Evolutionary conservation across 2,113 vertebrate genomes (phyloP).

Genomic region (Naja naja): DNA sequence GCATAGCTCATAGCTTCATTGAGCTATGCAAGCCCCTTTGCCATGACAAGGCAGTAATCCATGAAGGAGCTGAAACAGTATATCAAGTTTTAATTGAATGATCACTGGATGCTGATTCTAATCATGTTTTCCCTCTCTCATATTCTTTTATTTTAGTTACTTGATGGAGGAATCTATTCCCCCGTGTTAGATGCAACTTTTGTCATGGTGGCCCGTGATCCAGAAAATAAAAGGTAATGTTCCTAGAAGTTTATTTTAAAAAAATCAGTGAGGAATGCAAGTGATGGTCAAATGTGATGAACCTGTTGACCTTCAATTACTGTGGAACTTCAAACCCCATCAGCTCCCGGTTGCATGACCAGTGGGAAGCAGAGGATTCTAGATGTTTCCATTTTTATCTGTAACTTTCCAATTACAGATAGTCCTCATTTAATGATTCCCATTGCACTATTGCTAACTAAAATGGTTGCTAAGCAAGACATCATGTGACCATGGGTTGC

Average conservation of each 20-base stretch:
- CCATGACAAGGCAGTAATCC: no score
- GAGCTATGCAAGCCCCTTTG: no score
- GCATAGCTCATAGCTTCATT: no score
- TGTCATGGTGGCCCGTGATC: constrained; percentile 96
- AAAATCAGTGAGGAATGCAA: not conserved
- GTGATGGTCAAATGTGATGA: not conserved
- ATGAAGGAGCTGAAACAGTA: not conserved
- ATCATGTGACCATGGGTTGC: not conserved
- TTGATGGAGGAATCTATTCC: constrained; percentile 75
- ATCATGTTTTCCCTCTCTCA: constrained; percentile 18
- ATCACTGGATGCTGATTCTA: not conserved
- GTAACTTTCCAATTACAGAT: not conserved
- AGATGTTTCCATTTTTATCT: not conserved
- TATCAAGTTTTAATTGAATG: not conserved
- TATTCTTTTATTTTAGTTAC: constrained; percentile 57
- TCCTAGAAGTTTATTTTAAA: not conserved
- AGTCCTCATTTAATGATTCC: not conserved
- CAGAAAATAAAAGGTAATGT: constrained; percentile 91
- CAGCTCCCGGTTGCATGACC: not conserved
- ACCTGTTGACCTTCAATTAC: not conserved
- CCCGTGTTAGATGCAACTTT: constrained; percentile 92
- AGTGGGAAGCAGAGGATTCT: not conserved
- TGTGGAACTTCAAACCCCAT: not conserved
- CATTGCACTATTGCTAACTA: not conserved
- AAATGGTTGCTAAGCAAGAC: not conserved